A percentile compares a stretch with the other conserved stretches of the same genome.
Conservation (phyloP, 2,888 invertebrate genomes). For the Glyphotaelius pellucidus region DNA sequence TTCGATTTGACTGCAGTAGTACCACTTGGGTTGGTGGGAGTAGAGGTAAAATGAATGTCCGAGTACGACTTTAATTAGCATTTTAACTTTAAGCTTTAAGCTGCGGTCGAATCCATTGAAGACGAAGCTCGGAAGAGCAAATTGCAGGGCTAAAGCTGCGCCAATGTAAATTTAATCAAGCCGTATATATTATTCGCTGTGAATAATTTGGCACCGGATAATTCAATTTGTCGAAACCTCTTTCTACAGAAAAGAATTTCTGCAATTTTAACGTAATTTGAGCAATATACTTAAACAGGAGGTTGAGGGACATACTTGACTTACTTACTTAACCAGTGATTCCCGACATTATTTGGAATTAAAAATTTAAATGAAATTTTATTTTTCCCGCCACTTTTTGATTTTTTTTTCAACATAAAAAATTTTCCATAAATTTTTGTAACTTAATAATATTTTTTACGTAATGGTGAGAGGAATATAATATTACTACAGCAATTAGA, state of each 20-base stretch:
- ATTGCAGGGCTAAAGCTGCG: not conserved
- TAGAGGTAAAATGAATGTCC: not conserved
- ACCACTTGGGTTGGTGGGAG: not conserved
- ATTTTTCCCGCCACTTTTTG: too few relatives aligned
- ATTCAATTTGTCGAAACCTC: not conserved
- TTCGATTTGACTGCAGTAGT: not conserved
- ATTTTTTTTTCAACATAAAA: too few relatives aligned
- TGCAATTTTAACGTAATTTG: not conserved
- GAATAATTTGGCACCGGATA: not conserved
- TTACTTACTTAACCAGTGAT: too few relatives aligned
- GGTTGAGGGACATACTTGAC: too few relatives aligned
- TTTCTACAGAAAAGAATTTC: not conserved
- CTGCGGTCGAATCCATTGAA: not conserved
- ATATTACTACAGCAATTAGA: too few relatives aligned
- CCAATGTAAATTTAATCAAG: not conserved
- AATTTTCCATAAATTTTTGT: too few relatives aligned
- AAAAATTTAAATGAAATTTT: too few relatives aligned
- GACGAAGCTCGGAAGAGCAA: not conserved
- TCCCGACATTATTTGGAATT: too few relatives aligned
- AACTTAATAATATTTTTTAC: too few relatives aligned
- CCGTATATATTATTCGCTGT: not conserved
- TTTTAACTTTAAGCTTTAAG: not conserved
- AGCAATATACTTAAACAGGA: too few relatives aligned
- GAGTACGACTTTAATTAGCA: not conserved
- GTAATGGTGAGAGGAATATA: too few relatives aligned